Evolutionary conservation across 2,113 vertebrate genomes (phyloP).

Genomic region (Fukomys damarensis): DNA sequence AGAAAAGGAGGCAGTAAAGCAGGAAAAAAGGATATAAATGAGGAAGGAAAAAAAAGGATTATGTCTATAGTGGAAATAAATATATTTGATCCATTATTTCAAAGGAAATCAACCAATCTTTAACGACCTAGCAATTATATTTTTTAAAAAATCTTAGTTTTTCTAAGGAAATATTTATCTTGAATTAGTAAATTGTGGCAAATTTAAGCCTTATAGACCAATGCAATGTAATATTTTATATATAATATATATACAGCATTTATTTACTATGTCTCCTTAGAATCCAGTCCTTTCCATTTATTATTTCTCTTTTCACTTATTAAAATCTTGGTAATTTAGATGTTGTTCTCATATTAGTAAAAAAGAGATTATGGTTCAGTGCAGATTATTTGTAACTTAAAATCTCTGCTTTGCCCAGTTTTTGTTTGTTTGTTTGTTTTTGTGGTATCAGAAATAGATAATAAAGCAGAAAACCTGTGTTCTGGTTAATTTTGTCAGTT

Average conservation of each 20-base stretch:
- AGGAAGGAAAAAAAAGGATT: neutral
- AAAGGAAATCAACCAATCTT: neutral
- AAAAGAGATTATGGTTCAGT: neutral
- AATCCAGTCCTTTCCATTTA: neutral
- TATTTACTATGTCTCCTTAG: neutral
- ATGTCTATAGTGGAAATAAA: neutral
- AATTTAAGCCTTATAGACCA: neutral
- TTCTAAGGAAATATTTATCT: neutral
- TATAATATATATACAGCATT: neutral
- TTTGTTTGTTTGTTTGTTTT: no score
- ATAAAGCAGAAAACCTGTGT: neutral
- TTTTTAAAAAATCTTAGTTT: neutral
- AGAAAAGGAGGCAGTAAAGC: rapidly evolving
- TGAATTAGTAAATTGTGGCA: neutral
- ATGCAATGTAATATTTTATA: no score
- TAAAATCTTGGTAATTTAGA: neutral
- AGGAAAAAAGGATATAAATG: rapidly evolving
- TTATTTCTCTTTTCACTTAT: neutral
- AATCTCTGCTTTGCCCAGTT: neutral
- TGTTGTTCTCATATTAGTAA: neutral
- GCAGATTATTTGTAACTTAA: neutral
- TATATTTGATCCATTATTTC: neutral
- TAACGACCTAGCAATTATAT: neutral
- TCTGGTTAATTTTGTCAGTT: neutral
- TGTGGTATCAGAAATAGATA: neutral